These are phyloP conservation scores for Platalea minor DNA, from an alignment of 2,797 vertebrate genomes.

Conservation along the genomic window DNA sequence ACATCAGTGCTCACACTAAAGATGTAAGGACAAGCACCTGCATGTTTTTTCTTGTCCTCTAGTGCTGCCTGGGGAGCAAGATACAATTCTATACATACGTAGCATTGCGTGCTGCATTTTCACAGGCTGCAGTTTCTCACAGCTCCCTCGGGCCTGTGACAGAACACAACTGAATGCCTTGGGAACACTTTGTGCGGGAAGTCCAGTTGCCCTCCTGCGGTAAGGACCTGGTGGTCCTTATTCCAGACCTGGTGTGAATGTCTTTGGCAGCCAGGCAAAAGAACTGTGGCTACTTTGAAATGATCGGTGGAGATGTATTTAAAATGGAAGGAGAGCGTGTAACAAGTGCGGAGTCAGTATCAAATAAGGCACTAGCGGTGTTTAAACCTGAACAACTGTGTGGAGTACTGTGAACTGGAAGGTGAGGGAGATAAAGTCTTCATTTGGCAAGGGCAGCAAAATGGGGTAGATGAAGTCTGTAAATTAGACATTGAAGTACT, in stretches of 20 bases:
- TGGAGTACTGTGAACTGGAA: not conserved
- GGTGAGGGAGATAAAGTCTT: not conserved
- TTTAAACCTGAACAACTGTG: not conserved
- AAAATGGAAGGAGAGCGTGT: not conserved
- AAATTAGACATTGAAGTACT: not conserved
- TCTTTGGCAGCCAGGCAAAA: not conserved
- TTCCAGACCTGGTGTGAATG: not conserved
- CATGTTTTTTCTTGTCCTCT: not conserved
- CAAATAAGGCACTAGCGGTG: not conserved
- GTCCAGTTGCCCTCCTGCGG: not conserved
- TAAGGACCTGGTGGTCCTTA: not conserved
- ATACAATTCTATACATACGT: not conserved
- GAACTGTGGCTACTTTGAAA: not conserved
- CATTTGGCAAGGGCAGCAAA: not conserved
- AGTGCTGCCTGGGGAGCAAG: not conserved
- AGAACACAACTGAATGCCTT: not conserved
- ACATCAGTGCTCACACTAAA: constrained; percentile 99
- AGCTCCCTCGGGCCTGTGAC: not conserved
- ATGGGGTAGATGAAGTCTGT: not conserved
- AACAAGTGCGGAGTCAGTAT: not conserved
- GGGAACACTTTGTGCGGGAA: not conserved
- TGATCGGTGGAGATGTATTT: not conserved
- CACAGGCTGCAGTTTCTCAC: not conserved
- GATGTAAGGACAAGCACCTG: constrained; percentile 82
- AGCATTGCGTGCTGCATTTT: not conserved